Base-by-base conservation (phyloP, 2,888 invertebrate species). In the Gnatocerus cornutus region DNA sequence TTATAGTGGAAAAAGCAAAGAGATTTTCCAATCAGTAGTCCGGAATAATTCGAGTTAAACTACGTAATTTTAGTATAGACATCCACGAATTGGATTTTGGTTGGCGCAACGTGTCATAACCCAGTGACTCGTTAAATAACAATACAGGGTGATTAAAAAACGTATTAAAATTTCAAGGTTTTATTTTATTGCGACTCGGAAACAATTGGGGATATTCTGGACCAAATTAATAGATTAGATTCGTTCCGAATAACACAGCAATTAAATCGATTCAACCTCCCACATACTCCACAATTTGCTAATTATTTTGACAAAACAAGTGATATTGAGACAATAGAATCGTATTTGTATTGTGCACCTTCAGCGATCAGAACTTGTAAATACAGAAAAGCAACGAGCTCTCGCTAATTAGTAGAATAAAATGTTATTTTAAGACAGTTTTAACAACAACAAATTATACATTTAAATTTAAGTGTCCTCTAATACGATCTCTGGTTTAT, bases 1-100 rank as follows among this genome's bases (percentile, higher is more conserved):
- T 9, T 10, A 16, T 52, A 4, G 21, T 29, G 14, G 12, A 61
- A 61, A 61, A 48, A 16, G 12, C 52, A 52, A 63, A 50, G 63
- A 39, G 30, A 63, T 63, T 63, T 63, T 63, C 63, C 63, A 52
- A n/a, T 33, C 52, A 63, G 41, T 43, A 21, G 13, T n/a, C 43
- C n/a, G 63, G 43, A 63, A 46, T 63, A 52, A 50, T 45, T 39
- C 10, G 12, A 21, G 21, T 21, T 21, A 21, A 21, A n/a, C 2
- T 21, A 21, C 21, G 21, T 21, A 21, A 21, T 21, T 21, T 21
- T 21, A 21, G 21, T 21, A 21, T 21, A 21, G 21, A 21, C 21
- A 21, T 21, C 21, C 21, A 21, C 21, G 21, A 21, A 21, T 3
- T 21, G 1, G 21, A 4, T 21, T 21, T 21, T 21, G 4, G 21